Evolutionary conservation across 2,888 invertebrate species (phyloP), one percentile per base, ranked within the genome.

Genomic region (Rhodophaea formosa): DNA sequence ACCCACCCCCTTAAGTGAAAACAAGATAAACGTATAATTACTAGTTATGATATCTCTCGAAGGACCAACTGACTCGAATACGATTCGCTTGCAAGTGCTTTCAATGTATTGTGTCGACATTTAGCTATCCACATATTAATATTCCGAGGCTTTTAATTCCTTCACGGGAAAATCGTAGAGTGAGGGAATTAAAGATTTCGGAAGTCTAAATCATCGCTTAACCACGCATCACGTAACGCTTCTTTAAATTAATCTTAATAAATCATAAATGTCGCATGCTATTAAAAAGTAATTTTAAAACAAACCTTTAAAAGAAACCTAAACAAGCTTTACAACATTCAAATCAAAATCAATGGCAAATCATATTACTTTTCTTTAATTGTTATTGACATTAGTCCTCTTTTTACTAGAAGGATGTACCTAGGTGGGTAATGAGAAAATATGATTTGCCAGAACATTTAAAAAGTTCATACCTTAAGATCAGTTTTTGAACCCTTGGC

Each of bases 191-290:
- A 53, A 42, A 43, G 35, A 43, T 14, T 39, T 10, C 35, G 10
- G 30, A 23, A 14, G 7, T 29, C 29, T 15, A 16, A 35, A 42
- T 53, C 61, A 60, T 62, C 35, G 65, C 67, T 68, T 69, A 66
- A 56, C 62, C 62, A 66, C 61, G 63, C 65, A 68, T 71, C 66
- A 72, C 64, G 68, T 69, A 69, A 65, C 69, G 77, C 79, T 79
- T 79, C 63, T 66, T 71, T 67, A 71, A 69, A 69, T 67, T 57
- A 59, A 64, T 61, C 47, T 64, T 62, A 63, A 64, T 68, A 70
- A 72, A 66, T 60, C 57, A 60, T 78, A 71, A 70, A 72, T 79
- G 74, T 80, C 78, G 86, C 86, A 86, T 86, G 86, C 69, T 69
- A 66, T 82, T 77, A 79, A 75, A 67, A 61, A 60, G 60, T 68